Percentiles rank a stretch among this genome's conserved stretches.
These are phyloP conservation scores for Neodiprion virginianus DNA, from an alignment of 1,140 invertebrate species.

Conservation along the genomic window DNA sequence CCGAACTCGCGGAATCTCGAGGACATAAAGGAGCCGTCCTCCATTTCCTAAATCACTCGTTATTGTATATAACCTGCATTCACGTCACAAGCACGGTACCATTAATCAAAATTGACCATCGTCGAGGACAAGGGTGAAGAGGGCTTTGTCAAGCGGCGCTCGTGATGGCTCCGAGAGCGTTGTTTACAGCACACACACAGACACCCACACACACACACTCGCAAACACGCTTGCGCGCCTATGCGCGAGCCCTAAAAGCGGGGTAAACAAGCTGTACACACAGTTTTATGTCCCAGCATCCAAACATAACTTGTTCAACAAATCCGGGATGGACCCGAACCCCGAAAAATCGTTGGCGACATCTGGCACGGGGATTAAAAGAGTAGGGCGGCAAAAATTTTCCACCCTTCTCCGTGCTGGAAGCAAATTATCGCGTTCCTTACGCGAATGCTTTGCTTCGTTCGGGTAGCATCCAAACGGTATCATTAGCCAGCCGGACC, in stretches of 20 bases:
- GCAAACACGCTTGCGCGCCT: no score
- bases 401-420: no score
- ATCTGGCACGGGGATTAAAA: background rate
- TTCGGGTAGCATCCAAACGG: no score
- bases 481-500: no score
- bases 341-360: no score
- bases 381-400: no score
- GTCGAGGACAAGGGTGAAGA: conserved; percentile 4
- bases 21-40: no score
- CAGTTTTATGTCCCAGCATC: background rate
- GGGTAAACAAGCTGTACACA: background rate
- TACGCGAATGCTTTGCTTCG: no score
- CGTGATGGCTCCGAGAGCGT: conserved; percentile 1
- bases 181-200: background rate
- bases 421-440: no score
- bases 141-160: background rate
- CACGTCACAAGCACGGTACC: background rate
- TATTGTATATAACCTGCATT: background rate
- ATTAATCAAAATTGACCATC: conserved; percentile 3
- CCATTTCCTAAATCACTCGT: background rate
- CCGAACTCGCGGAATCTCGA: no score
- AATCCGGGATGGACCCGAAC: background rate
- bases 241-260: background rate
- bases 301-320: background rate
- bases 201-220: background rate